A percentile compares a stretch with the other conserved stretches of the same genome.
phyloP scores from a whole-genome alignment of 1,140 invertebrate genomes.

The Goniozus legneri region DNA sequence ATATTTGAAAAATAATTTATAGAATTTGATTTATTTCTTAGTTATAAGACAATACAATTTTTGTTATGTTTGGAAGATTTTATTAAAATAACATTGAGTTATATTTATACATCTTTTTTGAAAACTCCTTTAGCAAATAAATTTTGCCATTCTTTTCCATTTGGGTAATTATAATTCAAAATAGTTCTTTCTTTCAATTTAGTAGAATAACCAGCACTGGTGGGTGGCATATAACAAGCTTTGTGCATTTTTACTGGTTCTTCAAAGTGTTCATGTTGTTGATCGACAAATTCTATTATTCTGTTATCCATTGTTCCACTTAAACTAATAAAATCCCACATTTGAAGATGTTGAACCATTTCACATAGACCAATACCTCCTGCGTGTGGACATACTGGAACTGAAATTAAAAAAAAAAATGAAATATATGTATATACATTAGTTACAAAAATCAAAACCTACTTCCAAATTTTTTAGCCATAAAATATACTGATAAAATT shows the following conservation, averaged over 20 bases:
- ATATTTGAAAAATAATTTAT: conserved; percentile 15
- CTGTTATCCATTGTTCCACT: conserved; percentile 68
- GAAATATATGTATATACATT: conserved; percentile 1
- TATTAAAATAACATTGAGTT: not conserved
- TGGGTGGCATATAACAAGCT: conserved; percentile 71
- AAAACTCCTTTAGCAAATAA: conserved; percentile 58
- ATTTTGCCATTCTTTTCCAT: conserved; percentile 70
- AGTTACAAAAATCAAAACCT: conserved; percentile 14
- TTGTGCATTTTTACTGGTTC: conserved; percentile 67
- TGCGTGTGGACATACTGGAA: conserved; percentile 90
- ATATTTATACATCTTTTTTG: conserved; percentile 14
- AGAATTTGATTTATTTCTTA: not conserved
- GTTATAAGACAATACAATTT: no score
- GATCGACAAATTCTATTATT: conserved; percentile 83
- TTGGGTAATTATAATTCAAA: conserved; percentile 69
- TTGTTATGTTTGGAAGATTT: no score
- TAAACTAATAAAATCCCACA: conserved; percentile 80
- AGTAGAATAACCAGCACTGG: conserved; percentile 73
- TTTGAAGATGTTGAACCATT: conserved; percentile 88
- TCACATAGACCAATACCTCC: conserved; percentile 90
- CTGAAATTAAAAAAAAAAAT: conserved; percentile 58
- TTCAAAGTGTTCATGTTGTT: conserved; percentile 84
- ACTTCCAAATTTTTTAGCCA: conserved; percentile 76
- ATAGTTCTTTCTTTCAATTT: conserved; percentile 69
- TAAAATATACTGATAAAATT: conserved; percentile 81